Base-by-base conservation (phyloP, 1,140 invertebrate genomes). In the Zaprionus nigranus region DNA sequence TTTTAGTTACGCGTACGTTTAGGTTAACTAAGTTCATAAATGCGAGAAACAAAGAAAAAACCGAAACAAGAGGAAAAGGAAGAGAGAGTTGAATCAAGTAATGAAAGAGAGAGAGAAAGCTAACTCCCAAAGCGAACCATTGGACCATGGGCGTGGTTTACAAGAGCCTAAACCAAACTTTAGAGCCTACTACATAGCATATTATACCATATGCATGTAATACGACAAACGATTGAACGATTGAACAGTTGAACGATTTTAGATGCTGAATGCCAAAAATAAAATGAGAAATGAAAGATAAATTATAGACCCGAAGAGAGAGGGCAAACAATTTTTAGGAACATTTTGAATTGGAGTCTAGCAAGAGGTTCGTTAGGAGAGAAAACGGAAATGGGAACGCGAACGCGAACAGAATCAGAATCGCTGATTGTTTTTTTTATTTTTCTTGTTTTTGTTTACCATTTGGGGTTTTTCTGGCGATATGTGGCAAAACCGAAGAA, bases 21-120 rank as follows among this genome's bases (percentile, higher is more conserved):
- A 79, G 82, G 76, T 65, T 81, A 84, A 81, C 70, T 85, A 84
- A 84, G 82, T 76, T 79, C 30, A 79, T 70, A 63, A 79, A 43
- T 17, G 51, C 38, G 53, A 75, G 22, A 70, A 57, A 17, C n/a
- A 17, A 17, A n/a, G n/a, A 43, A 53, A 61, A 46, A 58, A 46
- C 53, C 66, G 43, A 54, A 73, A 68, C 28, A 11, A 57, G 26
- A 72, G 63, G 24, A 71, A 36, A 5, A 67, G 56, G 60, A 67
- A 30, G 58, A 73, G 67, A 30, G 40, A 72, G 28, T 30, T 30
- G 7, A 30, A 30, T 30, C 28, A 30, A 30, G 28, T 9, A 7
- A 7, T 30, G 28, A 30, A 49, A 28, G 49, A 72, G 13, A 40
- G 53, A 51, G 30, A 68, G 53, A 62, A 38, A 74, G n/a, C n/a